Percentiles rank a stretch among this genome's conserved stretches.
These are phyloP conservation scores for Ataeniobius toweri DNA, from an alignment of 2,797 vertebrate genomes.

Conservation along the genomic window DNA sequence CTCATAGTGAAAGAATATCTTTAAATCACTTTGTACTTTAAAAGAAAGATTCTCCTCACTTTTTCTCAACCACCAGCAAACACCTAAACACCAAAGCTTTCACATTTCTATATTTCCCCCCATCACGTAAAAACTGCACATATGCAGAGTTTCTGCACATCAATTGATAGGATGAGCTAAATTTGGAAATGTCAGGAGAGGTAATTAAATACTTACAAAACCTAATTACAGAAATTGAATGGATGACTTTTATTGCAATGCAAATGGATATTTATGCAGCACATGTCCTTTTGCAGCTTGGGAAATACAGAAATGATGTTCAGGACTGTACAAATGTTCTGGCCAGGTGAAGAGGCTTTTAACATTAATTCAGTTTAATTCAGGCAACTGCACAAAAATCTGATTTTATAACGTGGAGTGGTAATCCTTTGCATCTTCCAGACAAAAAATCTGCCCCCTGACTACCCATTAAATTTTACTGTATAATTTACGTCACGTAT, in stretches of 20 bases:
- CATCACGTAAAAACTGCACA: conserved; percentile 22
- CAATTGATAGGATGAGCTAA: conserved; percentile 23
- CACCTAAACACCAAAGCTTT: conserved; percentile 6
- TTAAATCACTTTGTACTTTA: conserved; percentile 14
- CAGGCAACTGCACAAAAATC: not conserved
- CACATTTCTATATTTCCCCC: conserved; percentile 18
- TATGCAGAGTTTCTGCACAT: conserved; percentile 24
- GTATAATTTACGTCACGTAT: not conserved
- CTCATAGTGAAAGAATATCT: conserved; percentile 22
- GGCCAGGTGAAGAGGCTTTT: not conserved
- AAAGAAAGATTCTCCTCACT: conserved; percentile 15
- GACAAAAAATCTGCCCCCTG: not conserved
- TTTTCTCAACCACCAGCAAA: conserved; percentile 8
- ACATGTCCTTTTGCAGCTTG: not conserved
- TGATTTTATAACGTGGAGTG: not conserved
- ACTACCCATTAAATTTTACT: not conserved
- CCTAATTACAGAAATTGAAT: not conserved
- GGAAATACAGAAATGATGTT: not conserved
- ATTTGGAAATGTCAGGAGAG: not conserved
- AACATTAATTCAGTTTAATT: not conserved
- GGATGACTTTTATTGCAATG: not conserved
- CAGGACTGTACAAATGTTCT: not conserved
- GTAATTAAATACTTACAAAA: conserved; percentile 13
- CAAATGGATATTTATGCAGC: not conserved
- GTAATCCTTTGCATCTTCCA: not conserved